Evolutionary conservation across 2,888 invertebrate species (phyloP).

Genomic region (Rosalia funebris): DNA sequence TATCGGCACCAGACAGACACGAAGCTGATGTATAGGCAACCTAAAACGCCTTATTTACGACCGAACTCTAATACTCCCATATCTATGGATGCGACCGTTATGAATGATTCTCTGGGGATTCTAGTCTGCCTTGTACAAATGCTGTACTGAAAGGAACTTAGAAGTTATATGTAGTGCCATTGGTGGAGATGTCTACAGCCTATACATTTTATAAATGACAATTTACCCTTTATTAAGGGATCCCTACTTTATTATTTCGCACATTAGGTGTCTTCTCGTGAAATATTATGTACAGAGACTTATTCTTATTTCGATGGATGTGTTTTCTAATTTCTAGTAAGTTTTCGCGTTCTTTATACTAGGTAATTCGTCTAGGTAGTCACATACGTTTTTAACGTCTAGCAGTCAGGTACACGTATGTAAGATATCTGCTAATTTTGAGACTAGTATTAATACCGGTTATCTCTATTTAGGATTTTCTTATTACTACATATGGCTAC

Average conservation of each 20-base stretch:
- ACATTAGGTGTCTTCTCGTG: not conserved
- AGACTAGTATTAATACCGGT: too few relatives aligned
- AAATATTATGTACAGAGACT: not conserved
- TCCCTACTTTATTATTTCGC: not conserved
- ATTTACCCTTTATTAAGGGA: not conserved
- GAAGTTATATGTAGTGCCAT: too few relatives aligned
- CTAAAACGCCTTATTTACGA: slow-evolving; percentile 57
- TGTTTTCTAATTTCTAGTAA: too few relatives aligned
- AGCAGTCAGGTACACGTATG: too few relatives aligned
- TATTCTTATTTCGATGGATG: not conserved
- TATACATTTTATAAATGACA: not conserved
- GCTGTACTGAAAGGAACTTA: slow-evolving; percentile 7
- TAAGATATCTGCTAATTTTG: too few relatives aligned
- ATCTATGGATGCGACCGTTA: slow-evolving; percentile 57
- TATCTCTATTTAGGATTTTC: too few relatives aligned
- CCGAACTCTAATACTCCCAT: slow-evolving; percentile 55
- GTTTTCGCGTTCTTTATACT: too few relatives aligned
- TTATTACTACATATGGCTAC: too few relatives aligned
- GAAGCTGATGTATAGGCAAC: slow-evolving; percentile 57
- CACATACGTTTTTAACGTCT: too few relatives aligned
- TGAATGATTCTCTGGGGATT: slow-evolving; percentile 57
- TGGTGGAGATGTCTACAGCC: not conserved
- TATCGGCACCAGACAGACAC: slow-evolving; percentile 64
- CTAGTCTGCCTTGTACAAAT: slow-evolving; percentile 27
- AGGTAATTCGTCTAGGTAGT: too few relatives aligned